Conservation (phyloP, 2,113 vertebrate species). For the Rhabdornis inornatus region DNA sequence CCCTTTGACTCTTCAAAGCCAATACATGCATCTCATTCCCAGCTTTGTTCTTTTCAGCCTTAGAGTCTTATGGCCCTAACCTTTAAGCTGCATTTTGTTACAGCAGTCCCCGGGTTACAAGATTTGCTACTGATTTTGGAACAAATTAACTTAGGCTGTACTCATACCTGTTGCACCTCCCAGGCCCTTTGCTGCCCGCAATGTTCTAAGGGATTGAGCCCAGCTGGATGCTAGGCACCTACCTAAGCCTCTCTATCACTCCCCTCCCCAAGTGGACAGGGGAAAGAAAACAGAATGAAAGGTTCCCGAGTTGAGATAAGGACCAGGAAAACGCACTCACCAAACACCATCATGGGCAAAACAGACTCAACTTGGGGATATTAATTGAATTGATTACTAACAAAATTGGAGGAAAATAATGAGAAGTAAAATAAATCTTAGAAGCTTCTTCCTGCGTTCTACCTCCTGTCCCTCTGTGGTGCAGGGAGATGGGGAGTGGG, state of each 20-base stretch:
- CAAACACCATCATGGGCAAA: not conserved
- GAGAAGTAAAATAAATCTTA: not conserved
- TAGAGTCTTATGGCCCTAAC: accelerated
- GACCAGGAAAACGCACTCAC: not conserved
- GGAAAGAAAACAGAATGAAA: not conserved
- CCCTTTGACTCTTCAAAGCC: not conserved
- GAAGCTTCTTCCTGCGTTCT: not conserved
- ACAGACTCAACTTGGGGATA: accelerated
- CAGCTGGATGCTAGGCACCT: too few species aligned
- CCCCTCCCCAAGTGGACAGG: not conserved
- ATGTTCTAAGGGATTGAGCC: not conserved
- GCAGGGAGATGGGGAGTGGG: not conserved
- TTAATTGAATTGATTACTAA: not conserved
- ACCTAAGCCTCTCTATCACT: not conserved
- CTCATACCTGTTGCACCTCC: not conserved
- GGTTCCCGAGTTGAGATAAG: not conserved
- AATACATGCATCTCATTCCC: not conserved
- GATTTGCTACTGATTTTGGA: not conserved
- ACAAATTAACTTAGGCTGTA: not conserved
- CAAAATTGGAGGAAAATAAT: not conserved
- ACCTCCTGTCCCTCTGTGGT: not conserved
- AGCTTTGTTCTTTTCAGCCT: not conserved
- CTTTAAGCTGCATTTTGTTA: not conserved
- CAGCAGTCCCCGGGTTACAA: accelerated
- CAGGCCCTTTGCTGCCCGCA: not conserved